These are phyloP conservation scores for Rhynchonema sp. DNA, from an alignment of 2,888 invertebrate genomes.

Conservation along the genomic window DNA sequence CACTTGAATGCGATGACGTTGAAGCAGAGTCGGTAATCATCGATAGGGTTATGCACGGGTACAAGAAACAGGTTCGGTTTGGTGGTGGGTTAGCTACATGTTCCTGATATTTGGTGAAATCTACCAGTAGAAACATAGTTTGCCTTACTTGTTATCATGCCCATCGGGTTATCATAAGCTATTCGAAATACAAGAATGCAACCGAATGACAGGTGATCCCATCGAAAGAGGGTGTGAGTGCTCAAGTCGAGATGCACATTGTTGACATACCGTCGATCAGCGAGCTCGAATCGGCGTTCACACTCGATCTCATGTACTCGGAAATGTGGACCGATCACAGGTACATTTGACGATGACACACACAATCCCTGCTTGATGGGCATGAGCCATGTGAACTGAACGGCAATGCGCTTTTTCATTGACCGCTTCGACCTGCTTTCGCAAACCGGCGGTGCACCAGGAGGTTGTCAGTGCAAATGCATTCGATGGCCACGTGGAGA, in stretches of 20 bases:
- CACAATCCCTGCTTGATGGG: background rate
- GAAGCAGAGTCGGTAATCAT: background rate
- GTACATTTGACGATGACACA: background rate
- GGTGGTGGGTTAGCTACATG: too few relatives aligned
- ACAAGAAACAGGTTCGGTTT: background rate
- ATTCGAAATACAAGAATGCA: too few relatives aligned
- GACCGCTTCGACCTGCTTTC: too few relatives aligned
- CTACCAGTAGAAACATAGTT: too few relatives aligned
- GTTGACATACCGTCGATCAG: slow-evolving; percentile 6
- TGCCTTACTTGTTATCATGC: too few relatives aligned
- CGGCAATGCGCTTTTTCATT: background rate
- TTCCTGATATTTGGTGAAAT: too few relatives aligned
- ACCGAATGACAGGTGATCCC: background rate
- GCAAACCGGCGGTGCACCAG: too few relatives aligned
- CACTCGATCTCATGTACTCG: slow-evolving; percentile 6
- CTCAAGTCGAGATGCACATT: slow-evolving; percentile 7
- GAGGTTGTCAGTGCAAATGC: too few relatives aligned
- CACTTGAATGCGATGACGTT: too few relatives aligned
- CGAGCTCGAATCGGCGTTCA: slow-evolving; percentile 7
- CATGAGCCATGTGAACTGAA: background rate
- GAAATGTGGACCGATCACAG: slow-evolving; percentile 6
- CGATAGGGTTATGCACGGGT: background rate
- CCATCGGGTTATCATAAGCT: too few relatives aligned
- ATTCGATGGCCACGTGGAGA: too few relatives aligned
- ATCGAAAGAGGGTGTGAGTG: background rate